phyloP scores from a whole-genome alignment of 2,797 vertebrate species.

The Onychomys torridus region DNA sequence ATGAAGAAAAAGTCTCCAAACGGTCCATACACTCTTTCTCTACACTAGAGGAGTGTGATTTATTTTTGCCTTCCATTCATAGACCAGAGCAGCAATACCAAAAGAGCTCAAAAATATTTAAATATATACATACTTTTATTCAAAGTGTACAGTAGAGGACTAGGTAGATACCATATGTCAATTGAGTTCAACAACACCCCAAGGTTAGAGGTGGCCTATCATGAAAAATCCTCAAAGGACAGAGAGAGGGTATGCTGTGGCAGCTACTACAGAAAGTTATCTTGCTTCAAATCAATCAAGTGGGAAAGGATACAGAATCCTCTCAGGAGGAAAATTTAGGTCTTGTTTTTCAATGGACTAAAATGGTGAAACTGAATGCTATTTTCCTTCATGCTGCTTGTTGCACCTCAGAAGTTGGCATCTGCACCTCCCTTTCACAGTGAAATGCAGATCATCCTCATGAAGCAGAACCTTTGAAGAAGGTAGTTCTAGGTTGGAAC shows the following conservation, averaged over 20 bases:
- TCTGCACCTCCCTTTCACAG: neutral
- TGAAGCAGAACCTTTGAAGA: neutral
- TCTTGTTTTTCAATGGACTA: neutral
- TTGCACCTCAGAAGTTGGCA: neutral
- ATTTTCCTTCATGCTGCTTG: neutral
- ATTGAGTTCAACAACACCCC: neutral
- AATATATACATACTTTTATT: neutral
- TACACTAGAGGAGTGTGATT: neutral
- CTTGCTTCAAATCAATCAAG: slow-evolving; percentile 1
- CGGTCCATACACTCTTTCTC: neutral
- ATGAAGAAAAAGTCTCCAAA: neutral
- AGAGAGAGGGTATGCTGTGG: neutral
- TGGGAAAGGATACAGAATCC: neutral
- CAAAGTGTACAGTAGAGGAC: neutral
- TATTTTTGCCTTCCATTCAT: neutral
- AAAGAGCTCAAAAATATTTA: neutral
- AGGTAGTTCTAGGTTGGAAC: neutral
- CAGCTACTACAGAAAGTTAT: neutral
- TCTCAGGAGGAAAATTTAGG: neutral
- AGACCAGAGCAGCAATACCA: neutral
- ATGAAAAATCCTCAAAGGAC: neutral
- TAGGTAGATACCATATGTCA: neutral
- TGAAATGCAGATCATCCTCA: no score
- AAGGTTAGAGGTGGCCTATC: neutral
- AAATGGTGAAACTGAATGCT: neutral